Base-by-base conservation (phyloP, 2,113 vertebrate genomes). In the Connochaetes taurinus region DNA sequence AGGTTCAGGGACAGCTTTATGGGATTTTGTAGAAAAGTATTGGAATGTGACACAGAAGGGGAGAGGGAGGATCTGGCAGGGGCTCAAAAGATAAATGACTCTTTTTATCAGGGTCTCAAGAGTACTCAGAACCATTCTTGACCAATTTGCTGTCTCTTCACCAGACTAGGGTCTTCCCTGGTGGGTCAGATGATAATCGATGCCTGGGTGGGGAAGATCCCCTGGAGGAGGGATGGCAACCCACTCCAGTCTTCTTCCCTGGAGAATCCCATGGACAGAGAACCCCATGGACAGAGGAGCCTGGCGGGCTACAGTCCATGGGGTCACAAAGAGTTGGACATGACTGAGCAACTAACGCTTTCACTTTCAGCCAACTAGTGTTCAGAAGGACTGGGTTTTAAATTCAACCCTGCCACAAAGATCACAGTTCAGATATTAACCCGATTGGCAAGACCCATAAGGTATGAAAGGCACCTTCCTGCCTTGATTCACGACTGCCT, bases 401-500 rank as follows among this genome's bases (percentile, higher is more conserved):
- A 53, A 40, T n/a, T 12, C 27, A 19, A 0, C 33, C 2, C 9
- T 19, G 16, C 7, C 64, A 36, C 3, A 9, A 40, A 31, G 58
- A 36, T 31, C 45, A 3, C 57, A 6, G 60, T 17, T 31, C 23
- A 74, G 21, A 17, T 7, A 17, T 3, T 36, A 25, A 17, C 23
- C 19, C 0, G 1, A 2, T 21, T 21, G 1, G 52, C 9, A 15
- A 27, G 7, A 16, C 4, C 62, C 16, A 1, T 15, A 29, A 31
- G 25, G 9, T 31, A 7, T 9, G 3, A 29, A 27, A 67, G 47
- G 57, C 3, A 6, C 47, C 57, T 52, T 62, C 57, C 33, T 31
- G 5, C 23, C 50, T 64, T 14, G 33, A 17, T 17, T 43, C 17
- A 1, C 9, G 60, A 0, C 14, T 57, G 60, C 40, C 31, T 11